A percentile compares a stretch with the other conserved stretches of the same genome.
Conservation (phyloP, 2,888 invertebrate genomes). For the Drosophila subquinaria region DNA sequence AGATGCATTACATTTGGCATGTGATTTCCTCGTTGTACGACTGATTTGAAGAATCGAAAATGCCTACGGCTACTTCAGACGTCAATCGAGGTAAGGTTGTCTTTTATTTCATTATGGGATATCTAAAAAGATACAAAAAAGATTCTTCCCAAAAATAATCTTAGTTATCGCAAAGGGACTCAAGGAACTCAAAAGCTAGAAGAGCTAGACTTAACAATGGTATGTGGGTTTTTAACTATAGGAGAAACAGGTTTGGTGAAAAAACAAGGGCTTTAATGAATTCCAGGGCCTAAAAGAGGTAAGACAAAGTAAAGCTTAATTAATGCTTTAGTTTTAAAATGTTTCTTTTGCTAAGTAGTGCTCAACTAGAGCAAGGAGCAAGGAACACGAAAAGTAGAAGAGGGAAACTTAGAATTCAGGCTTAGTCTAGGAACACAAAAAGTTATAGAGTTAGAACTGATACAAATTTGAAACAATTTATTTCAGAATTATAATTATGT, state of each 20-base stretch:
- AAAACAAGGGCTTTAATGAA: not conserved
- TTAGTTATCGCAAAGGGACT: not conserved
- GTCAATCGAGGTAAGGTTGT: not conserved
- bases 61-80: not conserved
- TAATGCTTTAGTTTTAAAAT: too few relatives aligned
- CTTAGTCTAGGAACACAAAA: not conserved
- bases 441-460: not conserved
- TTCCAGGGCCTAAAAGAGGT: not conserved
- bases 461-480: not conserved
- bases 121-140: not conserved
- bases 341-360: not conserved
- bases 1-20: not conserved
- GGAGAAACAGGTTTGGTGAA: not conserved
- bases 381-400: not conserved
- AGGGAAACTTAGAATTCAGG: not conserved
- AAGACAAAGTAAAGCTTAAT: not conserved
- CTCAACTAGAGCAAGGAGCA: not conserved
- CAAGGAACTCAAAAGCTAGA: not conserved
- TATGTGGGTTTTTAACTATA: not conserved
- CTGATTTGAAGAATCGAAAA: not conserved
- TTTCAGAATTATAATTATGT: not conserved
- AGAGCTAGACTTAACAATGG: not conserved
- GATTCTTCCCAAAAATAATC: not conserved
- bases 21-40: not conserved
- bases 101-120: not conserved